A percentile compares a stretch with the other conserved stretches of the same genome.
phyloP scores from a whole-genome alignment of 2,797 vertebrate genomes.

The Phylloscopus collybita region DNA sequence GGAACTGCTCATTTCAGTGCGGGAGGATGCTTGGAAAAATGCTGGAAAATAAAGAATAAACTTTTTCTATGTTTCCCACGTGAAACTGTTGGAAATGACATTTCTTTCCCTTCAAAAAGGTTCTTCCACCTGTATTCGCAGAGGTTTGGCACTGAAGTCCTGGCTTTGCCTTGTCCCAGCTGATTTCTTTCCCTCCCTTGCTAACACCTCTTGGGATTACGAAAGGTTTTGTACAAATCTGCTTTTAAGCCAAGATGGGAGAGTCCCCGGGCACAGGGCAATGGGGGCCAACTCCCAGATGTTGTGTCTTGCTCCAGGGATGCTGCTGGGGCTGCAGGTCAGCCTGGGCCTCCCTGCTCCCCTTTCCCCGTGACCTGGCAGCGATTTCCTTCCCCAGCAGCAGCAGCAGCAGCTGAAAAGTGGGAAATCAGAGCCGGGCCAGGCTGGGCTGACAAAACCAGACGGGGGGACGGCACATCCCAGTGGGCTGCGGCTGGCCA shows the following conservation, averaged over 20 bases:
- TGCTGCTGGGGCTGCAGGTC: neutral
- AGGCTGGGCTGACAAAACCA: neutral
- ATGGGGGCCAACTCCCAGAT: neutral
- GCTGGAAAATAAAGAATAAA: neutral
- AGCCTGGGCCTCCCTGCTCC: neutral
- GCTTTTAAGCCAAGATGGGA: neutral
- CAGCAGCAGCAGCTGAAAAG: neutral
- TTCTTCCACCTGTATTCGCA: neutral
- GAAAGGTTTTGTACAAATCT: neutral
- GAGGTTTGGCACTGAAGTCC: neutral
- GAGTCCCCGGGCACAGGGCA: neutral
- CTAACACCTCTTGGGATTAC: neutral
- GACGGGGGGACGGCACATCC: rapidly evolving
- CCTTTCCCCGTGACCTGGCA: neutral
- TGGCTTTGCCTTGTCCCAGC: neutral
- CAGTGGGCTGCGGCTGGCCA: neutral
- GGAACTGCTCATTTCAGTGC: neutral
- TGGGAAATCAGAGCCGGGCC: neutral
- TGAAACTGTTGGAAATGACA: neutral
- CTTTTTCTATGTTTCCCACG: rapidly evolving
- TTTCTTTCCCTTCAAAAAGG: neutral
- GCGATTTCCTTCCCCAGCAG: neutral
- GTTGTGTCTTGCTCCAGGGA: neutral
- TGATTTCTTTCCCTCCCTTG: neutral
- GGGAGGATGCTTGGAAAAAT: neutral